Percentiles rank a stretch among this genome's conserved stretches.
phyloP scores from a whole-genome alignment of 2,888 invertebrate genomes.

The Agrypnus murinus region DNA sequence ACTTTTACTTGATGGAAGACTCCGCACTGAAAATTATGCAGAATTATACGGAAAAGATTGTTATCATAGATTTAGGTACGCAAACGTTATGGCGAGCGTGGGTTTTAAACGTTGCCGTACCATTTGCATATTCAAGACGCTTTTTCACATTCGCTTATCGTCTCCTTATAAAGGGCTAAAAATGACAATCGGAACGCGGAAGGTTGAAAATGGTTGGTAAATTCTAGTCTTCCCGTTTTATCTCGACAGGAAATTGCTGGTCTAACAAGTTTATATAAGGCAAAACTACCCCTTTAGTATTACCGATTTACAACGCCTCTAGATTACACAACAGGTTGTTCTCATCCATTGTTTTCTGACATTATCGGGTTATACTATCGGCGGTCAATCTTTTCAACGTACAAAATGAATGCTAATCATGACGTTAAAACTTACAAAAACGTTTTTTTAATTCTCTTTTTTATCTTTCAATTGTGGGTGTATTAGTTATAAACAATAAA shows the following conservation, averaged over 20 bases:
- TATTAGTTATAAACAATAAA: too few species aligned
- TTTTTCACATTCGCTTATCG: conserved; percentile 31
- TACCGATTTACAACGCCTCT: too few species aligned
- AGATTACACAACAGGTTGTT: conserved; percentile 6
- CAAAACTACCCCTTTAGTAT: conserved; percentile 10
- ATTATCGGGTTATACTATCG: conserved; percentile 10
- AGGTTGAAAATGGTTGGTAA: not conserved
- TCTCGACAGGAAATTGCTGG: conserved; percentile 5
- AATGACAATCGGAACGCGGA: conserved; percentile 28
- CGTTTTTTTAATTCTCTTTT: too few species aligned
- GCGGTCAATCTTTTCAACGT: not conserved
- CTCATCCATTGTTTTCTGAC: conserved; percentile 18
- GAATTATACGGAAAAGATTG: conserved; percentile 30
- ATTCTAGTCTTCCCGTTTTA: conserved; percentile 18
- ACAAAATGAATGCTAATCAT: too few species aligned
- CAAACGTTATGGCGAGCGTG: conserved; percentile 10
- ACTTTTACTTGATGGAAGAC: conserved; percentile 27
- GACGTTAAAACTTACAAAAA: too few species aligned
- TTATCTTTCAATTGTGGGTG: too few species aligned
- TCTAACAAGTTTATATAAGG: conserved; percentile 22
- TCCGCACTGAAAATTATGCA: conserved; percentile 22
- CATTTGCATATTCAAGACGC: conserved; percentile 28
- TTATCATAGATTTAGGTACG: conserved; percentile 33
- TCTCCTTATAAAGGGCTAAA: conserved; percentile 16
- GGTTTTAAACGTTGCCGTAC: conserved; percentile 17